These are phyloP conservation scores for Ethmia dodecea DNA, from an alignment of 2,888 invertebrate species.

Conservation along the genomic window DNA sequence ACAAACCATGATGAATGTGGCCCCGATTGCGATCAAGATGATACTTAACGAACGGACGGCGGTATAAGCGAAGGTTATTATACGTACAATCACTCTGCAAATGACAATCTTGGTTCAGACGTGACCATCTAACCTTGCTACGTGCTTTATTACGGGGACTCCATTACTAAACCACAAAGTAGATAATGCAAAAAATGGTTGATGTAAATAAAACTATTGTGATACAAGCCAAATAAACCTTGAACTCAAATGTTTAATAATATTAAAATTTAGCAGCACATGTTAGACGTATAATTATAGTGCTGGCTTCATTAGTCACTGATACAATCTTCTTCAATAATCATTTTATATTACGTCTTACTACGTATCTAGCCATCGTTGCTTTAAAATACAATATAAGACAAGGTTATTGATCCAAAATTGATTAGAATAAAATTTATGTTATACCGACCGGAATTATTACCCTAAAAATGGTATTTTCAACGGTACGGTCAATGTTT, in stretches of 20 bases:
- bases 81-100: constrained; percentile 43
- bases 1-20: too few relatives aligned
- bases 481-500: constrained; percentile 6
- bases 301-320: too few relatives aligned
- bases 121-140: constrained; percentile 40
- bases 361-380: too few relatives aligned
- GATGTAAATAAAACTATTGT: constrained; percentile 4
- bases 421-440: too few relatives aligned
- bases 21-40: constrained; percentile 9
- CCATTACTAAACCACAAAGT: constrained; percentile 31
- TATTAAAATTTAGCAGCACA: too few relatives aligned
- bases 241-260: too few relatives aligned
- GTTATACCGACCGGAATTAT: constrained; percentile 3
- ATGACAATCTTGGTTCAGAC: constrained; percentile 31
- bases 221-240: constrained; percentile 6
- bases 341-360: too few relatives aligned
- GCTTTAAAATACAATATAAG: too few relatives aligned
- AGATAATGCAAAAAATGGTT: constrained; percentile 17
- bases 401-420: too few relatives aligned
- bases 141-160: constrained; percentile 30
- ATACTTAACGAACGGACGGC: constrained; percentile 17
- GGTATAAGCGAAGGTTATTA: constrained; percentile 37
- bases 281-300: too few relatives aligned
- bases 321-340: too few relatives aligned
- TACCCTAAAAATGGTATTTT: constrained; percentile 7